These are phyloP conservation scores for Sebastes vulpes DNA, from an alignment of 2,797 vertebrate genomes.

Conservation along the genomic window DNA sequence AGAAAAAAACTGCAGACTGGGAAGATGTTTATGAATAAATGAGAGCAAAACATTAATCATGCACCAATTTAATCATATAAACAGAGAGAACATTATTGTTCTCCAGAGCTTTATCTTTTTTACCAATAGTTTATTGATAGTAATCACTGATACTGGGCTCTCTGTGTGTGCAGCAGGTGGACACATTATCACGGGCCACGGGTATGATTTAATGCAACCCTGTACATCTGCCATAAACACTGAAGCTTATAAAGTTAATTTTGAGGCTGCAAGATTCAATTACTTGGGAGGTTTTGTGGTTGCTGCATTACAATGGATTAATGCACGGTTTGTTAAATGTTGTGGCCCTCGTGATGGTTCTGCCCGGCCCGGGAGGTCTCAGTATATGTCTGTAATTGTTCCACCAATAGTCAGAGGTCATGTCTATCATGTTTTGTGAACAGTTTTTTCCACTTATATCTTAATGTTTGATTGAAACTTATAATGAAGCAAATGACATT, in stretches of 20 bases:
- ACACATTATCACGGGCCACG: not conserved
- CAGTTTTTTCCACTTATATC: too few relatives aligned
- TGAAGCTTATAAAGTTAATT: conserved; percentile 1
- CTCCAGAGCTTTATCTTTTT: conserved; percentile 19
- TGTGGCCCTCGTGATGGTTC: too few relatives aligned
- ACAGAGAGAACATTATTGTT: not conserved
- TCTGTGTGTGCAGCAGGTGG: not conserved
- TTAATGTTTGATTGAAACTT: too few relatives aligned
- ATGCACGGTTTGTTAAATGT: not conserved
- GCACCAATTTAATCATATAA: conserved; percentile 32
- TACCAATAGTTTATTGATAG: not conserved
- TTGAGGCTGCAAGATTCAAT: not conserved
- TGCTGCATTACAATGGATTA: not conserved
- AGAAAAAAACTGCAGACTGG: conserved; percentile 10
- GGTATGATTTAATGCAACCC: not conserved
- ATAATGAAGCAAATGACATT: too few relatives aligned
- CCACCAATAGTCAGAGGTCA: too few relatives aligned
- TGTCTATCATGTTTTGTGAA: too few relatives aligned
- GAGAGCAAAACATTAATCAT: conserved; percentile 46
- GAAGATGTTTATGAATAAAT: conserved; percentile 36
- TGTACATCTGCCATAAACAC: not conserved
- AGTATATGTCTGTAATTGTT: too few relatives aligned
- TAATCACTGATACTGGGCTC: not conserved
- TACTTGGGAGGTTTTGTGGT: not conserved
- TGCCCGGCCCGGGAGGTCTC: too few relatives aligned